Evolutionary conservation across 2,888 invertebrate species (phyloP), one percentile per base, ranked within the genome.

Genomic region (Sminthurinus aureus): DNA sequence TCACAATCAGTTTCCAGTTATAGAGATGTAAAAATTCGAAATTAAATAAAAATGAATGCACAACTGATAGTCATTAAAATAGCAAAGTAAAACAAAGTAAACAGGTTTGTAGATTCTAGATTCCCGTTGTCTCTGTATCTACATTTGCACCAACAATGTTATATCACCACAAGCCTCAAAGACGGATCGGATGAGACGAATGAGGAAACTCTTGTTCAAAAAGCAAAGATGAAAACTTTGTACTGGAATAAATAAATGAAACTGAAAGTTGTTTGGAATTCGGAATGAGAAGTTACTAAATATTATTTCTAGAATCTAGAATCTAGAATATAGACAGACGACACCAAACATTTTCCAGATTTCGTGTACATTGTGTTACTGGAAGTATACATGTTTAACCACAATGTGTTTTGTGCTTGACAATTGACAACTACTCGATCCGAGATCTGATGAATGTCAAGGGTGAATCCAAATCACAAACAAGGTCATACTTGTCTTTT

Each of bases 371-470:
- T 11, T 13, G 8, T 52, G 52, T 52, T 11, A 13, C 9, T 52
- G 13, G 8, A 52, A 11, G 52, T 52, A 52, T 52, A 52, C 52
- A 52, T 52, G 52, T 52, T 8, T 52, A 52, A 11, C 13, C 52
- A 24, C 73, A 24, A 52, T 52, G 24, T 26, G 38, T 75, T 38
- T 11, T 13, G 8, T 52, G 8, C 52, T 52, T 52, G 13, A 11
- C 52, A 67, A 67, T 67, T 18, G 67, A 67, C 20, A n/a, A n/a
- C 11, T 11, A 18, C 67, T 67, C 6, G 11, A 67, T 20, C 11
- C n/a, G 67, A 67, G 12, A 8, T 18, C 52, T 78, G 51, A 26
- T 78, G 66, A 78, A 78, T 78, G 78, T 78, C 78, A 78, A 78
- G 78, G 78, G 26, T 78, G 66, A 66, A 20, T 22, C 66, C 26